Conservation (phyloP, 2,113 vertebrate species). For the Cyphomyrus discorhynchus region DNA sequence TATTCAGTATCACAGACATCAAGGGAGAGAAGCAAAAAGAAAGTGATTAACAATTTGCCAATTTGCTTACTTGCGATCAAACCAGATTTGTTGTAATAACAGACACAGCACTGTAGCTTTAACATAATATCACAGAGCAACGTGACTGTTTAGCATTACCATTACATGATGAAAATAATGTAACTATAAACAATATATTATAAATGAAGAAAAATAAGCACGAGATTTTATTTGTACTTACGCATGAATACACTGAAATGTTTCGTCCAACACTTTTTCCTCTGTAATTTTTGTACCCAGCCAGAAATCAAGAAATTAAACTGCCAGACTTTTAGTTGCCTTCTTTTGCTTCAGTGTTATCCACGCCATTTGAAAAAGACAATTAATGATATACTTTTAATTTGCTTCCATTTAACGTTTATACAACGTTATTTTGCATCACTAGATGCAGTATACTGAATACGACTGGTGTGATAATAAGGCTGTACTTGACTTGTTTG, state of each 20-base stretch:
- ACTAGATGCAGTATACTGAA: background rate
- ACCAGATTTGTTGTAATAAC: background rate
- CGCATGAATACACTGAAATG: background rate
- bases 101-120: background rate
- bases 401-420: background rate
- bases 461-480: background rate
- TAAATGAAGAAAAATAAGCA: background rate
- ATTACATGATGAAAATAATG: background rate
- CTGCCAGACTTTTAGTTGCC: background rate
- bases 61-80: background rate
- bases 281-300: background rate
- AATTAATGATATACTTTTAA: background rate
- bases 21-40: background rate
- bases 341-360: background rate
- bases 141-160: background rate
- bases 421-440: background rate
- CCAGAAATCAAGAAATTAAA: background rate
- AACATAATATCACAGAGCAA: background rate
- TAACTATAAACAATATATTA: background rate
- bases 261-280: background rate
- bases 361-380: background rate
- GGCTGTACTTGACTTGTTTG: background rate
- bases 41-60: background rate
- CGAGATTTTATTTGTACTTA: background rate
- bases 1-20: background rate